Base-by-base conservation (phyloP, 2,113 vertebrate genomes). In the Diadophis punctatus region DNA sequence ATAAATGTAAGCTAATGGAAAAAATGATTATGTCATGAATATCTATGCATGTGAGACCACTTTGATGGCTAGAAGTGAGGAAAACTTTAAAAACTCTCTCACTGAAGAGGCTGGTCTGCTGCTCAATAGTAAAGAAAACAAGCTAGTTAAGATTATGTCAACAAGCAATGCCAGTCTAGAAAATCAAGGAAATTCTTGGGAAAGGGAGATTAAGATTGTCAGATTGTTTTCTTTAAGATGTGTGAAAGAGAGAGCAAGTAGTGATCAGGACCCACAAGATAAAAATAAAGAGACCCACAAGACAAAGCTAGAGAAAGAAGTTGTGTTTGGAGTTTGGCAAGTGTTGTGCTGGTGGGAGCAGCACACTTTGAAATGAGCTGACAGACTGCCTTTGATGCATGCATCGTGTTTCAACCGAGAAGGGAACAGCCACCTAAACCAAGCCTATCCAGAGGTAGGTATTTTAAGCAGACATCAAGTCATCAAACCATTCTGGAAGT, bases 381-480 rank as follows among this genome's bases (percentile, higher is more conserved):
- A 91, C 49, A 95, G 14, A 49, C 3, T 92, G 8, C 48, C 39
- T 94, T 93, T 93, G 92, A 91, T 86, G 74, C 22, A 55, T 49
- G 89, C 52, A 86, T 90, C 46, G 20, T 93, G 55, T 52, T 94
- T 88, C 91, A 90, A 60, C 68, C 84, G 51, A 84, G 85, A 84
- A 92, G 93, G 90, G 22, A 94, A 23, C 27, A n/a, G 30, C 94
- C 20, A 68, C 23, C 6, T 18, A 48, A 91, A 95, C 80, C 91
- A 48, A 90, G 51, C 20, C 92, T 80, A 46, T 87, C 91, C 58
- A 95, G 94, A 90, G 91, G 14, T 56, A 46, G 87, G 87, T n/a
- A n/a, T 12, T 95, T 94, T 80, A 90, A 93, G 90, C 55, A 34
- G 55, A 39, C 49, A 86, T 56, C 60, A 89, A 30, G 92, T 92